Conservation (phyloP, 2,888 invertebrate genomes). For the Drosophila recens region DNA sequence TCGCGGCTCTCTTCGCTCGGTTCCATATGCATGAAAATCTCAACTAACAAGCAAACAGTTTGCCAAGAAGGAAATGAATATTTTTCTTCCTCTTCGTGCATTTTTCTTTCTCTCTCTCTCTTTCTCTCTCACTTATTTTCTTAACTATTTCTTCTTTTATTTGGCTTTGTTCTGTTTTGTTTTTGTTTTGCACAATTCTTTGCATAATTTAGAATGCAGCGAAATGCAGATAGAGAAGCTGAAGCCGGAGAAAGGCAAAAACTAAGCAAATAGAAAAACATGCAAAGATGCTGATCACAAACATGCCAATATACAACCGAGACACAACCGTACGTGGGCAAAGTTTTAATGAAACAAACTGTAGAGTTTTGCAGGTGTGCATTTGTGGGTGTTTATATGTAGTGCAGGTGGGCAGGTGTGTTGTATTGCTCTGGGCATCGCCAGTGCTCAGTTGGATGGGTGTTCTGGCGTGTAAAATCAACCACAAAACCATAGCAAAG, state of each 20-base stretch:
- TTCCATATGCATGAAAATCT: conserved; percentile 71
- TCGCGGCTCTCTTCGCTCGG: conserved; percentile 39
- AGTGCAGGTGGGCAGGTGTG: conserved; percentile 3
- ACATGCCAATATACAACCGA: conserved; percentile 29
- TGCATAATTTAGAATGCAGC: conserved; percentile 70
- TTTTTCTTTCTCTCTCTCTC: too few relatives aligned
- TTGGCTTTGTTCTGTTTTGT: conserved; percentile 6
- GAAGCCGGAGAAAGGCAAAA: conserved; percentile 42
- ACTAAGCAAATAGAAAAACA: conserved; percentile 69
- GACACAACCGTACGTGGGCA: conserved; percentile 52
- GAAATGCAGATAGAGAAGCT: conserved; percentile 56
- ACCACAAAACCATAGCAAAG: conserved; percentile 65
- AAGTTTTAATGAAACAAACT: conserved; percentile 79
- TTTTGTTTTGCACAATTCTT: conserved; percentile 11
- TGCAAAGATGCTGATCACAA: conserved; percentile 67
- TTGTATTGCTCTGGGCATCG: conserved; percentile 31
- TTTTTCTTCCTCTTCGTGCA: conserved; percentile 7
- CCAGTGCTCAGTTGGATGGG: conserved; percentile 39
- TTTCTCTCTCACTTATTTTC: not conserved
- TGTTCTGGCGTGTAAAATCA: conserved; percentile 67
- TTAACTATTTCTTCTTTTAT: conserved; percentile 12
- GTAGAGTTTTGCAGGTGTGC: conserved; percentile 25
- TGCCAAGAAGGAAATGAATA: conserved; percentile 57
- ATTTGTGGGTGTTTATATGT: conserved; percentile 2
- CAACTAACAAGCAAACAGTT: conserved; percentile 64